Conservation (phyloP, 2,888 invertebrate species). For the Antitype chi region DNA sequence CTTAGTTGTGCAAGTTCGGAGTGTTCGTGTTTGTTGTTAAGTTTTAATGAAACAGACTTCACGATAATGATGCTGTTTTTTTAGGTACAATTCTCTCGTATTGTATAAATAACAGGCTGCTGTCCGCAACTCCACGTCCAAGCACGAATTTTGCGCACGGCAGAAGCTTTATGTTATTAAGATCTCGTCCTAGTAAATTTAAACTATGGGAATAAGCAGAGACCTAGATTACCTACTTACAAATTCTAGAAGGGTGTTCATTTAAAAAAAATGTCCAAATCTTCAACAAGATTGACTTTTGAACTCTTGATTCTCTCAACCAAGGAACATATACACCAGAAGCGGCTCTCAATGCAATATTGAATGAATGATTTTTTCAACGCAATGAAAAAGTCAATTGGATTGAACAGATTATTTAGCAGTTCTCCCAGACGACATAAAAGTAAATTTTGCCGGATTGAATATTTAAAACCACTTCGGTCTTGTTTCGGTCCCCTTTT, state of each 20-base stretch:
- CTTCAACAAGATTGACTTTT: not conserved
- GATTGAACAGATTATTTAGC: slow-evolving; percentile 31
- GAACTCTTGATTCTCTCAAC: not conserved
- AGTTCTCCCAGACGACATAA: slow-evolving; percentile 33
- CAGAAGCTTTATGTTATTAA: not conserved
- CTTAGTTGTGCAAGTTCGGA: slow-evolving; percentile 44
- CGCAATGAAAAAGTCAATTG: slow-evolving; percentile 8
- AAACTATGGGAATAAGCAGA: too few species aligned
- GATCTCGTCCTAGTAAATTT: not conserved
- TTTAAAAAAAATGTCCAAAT: not conserved
- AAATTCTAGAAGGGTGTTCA: not conserved
- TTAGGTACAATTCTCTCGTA: not conserved
- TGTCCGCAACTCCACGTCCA: not conserved
- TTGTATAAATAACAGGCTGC: not conserved
- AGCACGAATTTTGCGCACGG: not conserved
- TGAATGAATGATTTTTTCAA: not conserved
- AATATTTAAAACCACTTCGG: slow-evolving; percentile 55
- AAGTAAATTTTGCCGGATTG: slow-evolving; percentile 43
- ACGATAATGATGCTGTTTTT: slow-evolving; percentile 3
- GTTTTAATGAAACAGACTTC: slow-evolving; percentile 15
- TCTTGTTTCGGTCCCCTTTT: slow-evolving; percentile 16
- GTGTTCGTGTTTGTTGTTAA: slow-evolving; percentile 34
- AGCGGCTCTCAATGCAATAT: too few species aligned
- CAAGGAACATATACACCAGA: too few species aligned
- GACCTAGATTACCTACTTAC: not conserved